These are phyloP conservation scores for Homarus gammarus DNA, from an alignment of 2,888 invertebrate genomes.

Conservation along the genomic window DNA sequence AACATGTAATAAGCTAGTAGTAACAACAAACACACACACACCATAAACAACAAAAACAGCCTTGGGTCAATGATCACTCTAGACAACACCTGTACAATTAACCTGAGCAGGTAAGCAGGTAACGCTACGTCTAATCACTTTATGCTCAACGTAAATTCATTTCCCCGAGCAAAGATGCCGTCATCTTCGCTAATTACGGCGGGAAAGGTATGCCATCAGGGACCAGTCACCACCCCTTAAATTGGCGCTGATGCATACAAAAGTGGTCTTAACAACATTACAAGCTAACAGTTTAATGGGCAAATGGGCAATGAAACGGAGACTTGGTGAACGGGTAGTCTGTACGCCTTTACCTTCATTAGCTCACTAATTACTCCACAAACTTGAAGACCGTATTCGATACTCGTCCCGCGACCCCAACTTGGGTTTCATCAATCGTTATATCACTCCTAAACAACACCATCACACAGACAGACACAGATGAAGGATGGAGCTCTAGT, in stretches of 20 bases:
- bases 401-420: background rate
- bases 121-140: slow-evolving; percentile 20
- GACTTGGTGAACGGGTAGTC: slow-evolving; percentile 43
- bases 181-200: slow-evolving; percentile 49
- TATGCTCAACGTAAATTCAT: slow-evolving; percentile 30
- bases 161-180: slow-evolving; percentile 46
- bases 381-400: slow-evolving; percentile 42
- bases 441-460: background rate
- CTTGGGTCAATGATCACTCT: background rate
- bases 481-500: background rate
- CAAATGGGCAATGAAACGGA: slow-evolving; percentile 60
- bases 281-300: slow-evolving; percentile 61
- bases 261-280: slow-evolving; percentile 52
- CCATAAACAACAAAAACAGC: too few species aligned
- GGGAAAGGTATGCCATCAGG: slow-evolving; percentile 39
- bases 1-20: too few species aligned
- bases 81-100: slow-evolving; percentile 5
- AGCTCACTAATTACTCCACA: slow-evolving; percentile 45
- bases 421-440: background rate
- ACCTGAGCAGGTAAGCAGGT: background rate
- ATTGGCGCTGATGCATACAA: slow-evolving; percentile 54
- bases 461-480: background rate
- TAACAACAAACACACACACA: too few species aligned
- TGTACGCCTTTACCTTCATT: slow-evolving; percentile 44
- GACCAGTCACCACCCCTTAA: slow-evolving; percentile 23